phyloP scores from a whole-genome alignment of 2,797 vertebrate genomes.

The Ctenochaetus hawaiiensis region DNA sequence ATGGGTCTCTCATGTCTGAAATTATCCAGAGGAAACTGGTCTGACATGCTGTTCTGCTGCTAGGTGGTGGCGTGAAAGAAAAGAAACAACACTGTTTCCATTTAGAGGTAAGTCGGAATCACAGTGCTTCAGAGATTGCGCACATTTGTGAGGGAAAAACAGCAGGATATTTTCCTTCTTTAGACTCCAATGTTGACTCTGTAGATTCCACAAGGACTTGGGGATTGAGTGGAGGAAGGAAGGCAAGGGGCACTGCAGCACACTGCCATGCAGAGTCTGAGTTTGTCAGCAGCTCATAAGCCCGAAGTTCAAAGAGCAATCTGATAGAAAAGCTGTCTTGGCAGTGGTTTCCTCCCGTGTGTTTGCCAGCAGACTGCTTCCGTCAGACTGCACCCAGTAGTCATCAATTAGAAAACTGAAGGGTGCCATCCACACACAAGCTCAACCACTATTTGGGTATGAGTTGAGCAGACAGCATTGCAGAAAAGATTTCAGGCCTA shows the following conservation, averaged over 20 bases:
- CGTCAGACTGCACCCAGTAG: conserved; percentile 78
- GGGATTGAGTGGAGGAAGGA: conserved; percentile 84
- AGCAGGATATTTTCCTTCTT: conserved; percentile 82
- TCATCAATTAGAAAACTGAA: conserved; percentile 84
- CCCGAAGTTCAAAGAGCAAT: conserved; percentile 82
- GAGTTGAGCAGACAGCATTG: conserved; percentile 46
- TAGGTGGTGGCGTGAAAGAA: conserved; percentile 75
- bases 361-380: conserved; percentile 80
- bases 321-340: conserved; percentile 80
- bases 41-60: conserved; percentile 78
- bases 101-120: conserved; percentile 83
- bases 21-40: conserved; percentile 80
- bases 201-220: conserved; percentile 80
- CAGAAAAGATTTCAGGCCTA: conserved; percentile 41
- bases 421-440: conserved; percentile 76
- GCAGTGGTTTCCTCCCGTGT: conserved; percentile 76
- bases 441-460: conserved; percentile 58
- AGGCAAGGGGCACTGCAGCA: conserved; percentile 77
- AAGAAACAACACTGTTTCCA: conserved; percentile 84
- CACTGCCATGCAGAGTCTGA: conserved; percentile 76
- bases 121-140: conserved; percentile 76
- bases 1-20: conserved; percentile 81
- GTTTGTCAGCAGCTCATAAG: conserved; percentile 79
- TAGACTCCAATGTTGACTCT: conserved; percentile 81
- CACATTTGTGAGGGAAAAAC: conserved; percentile 77